Evolutionary conservation across 2,797 vertebrate species (phyloP), one percentile per base, ranked within the genome.

Genomic region (Acipenser oxyrinchus): DNA sequence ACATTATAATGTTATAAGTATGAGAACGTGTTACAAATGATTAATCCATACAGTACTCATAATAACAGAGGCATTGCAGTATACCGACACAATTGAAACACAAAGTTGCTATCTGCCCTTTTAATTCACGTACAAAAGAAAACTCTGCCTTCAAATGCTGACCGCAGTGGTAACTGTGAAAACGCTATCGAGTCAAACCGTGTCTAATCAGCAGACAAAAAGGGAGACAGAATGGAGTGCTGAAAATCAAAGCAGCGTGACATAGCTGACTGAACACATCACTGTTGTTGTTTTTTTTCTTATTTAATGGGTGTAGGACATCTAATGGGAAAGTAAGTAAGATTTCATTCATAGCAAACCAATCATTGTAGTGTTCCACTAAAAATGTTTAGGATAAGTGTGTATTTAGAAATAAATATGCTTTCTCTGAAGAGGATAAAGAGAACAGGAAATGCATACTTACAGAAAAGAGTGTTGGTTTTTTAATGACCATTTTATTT

Each of bases 61-160:
- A 37, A 37, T 37, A 37, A 37, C 1, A 4, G 37, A 37, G 37
- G 37, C 37, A 37, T 5, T 37, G 37, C 37, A 37, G 37, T 37
- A 37, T 37, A 37, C 37, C 3, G 53, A 77, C 69, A 81, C 74
- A 75, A 80, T 75, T 76, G 74, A 79, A 74, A 78, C 70, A 72
- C 75, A 75, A 69, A 69, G 77, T 79, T 65, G 67, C 65, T 78
- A 74, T 69, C 66, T 79, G 76, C 48, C 63, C 49, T 64, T 73
- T 74, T 74, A 57, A 76, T 58, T 58, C 52, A 13, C 68, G 66
- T 73, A 78, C 82, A 85, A 85, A 84, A 8, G 79, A 75, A 73
- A 76, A 74, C 73, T 70, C 73, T 50, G 59, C 69, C 71, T 63
- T 69, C 72, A 79, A 87, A 72, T 88, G 87, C 86, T 88, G 86